Conservation (phyloP, 2,888 invertebrate genomes). For the Drosophila prostipennis region DNA sequence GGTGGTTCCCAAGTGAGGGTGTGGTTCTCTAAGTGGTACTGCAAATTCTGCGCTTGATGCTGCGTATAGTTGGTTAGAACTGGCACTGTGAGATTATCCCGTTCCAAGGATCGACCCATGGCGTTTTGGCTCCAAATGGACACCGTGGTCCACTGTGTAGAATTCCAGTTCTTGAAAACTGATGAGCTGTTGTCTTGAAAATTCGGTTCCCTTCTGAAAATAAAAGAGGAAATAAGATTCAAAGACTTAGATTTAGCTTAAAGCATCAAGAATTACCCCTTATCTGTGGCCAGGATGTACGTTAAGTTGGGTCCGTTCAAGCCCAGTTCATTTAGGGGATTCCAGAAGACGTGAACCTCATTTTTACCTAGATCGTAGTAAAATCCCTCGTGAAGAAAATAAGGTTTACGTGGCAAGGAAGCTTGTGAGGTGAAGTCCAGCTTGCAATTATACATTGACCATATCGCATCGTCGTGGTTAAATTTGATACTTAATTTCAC, state of each 20-base stretch:
- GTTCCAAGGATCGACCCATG: neutral
- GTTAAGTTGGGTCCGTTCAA: neutral
- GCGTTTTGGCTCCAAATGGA: constrained; percentile 9
- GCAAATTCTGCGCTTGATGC: neutral
- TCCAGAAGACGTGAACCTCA: neutral
- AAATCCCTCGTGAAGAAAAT: too few species aligned
- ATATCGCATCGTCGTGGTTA: too few species aligned
- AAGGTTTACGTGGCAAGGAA: too few species aligned
- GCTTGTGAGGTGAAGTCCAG: too few species aligned
- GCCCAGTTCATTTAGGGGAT: neutral
- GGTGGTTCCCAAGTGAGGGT: too few species aligned
- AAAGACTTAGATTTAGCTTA: too few species aligned
- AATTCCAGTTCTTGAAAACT: constrained; percentile 4
- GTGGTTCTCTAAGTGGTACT: neutral
- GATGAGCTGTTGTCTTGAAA: neutral
- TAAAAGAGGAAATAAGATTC: too few species aligned
- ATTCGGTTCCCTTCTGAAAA: neutral
- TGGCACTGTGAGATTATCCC: too few species aligned
- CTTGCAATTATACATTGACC: too few species aligned
- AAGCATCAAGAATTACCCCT: neutral
- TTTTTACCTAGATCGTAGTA: neutral
- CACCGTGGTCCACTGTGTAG: neutral
- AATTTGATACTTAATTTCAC: too few species aligned
- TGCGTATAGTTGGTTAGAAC: neutral
- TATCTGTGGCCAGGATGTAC: neutral